phyloP scores from a whole-genome alignment of 1,140 invertebrate genomes.

The Hestina assimilis region DNA sequence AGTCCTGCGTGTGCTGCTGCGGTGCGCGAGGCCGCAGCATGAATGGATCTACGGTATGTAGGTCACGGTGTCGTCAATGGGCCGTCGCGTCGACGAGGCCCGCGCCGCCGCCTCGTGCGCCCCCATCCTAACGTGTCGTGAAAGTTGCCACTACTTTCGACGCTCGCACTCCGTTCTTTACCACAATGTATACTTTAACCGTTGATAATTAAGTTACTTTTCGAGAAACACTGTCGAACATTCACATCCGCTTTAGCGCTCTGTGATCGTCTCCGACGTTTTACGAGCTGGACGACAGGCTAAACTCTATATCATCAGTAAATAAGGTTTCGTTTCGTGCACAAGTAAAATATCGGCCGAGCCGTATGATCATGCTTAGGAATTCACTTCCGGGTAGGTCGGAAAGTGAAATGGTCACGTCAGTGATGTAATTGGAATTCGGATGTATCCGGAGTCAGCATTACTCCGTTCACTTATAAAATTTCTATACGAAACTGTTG shows the following conservation, averaged over 20 bases:
- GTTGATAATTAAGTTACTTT: conserved; percentile 64
- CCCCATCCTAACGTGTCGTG: conserved; percentile 68
- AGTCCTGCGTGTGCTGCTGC: conserved; percentile 54
- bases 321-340: conserved; percentile 42
- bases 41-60: conserved; percentile 72
- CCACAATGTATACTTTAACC: conserved; percentile 58
- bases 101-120: conserved; percentile 61
- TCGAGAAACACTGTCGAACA: conserved; percentile 45
- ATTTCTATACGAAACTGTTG: conserved; percentile 70
- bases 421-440: conserved; percentile 78
- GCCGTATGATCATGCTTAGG: conserved; percentile 74
- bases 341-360: conserved; percentile 48
- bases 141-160: conserved; percentile 76
- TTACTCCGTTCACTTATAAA: conserved; percentile 74
- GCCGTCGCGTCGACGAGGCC: conserved; percentile 60
- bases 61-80: conserved; percentile 76
- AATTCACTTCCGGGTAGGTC: conserved; percentile 78
- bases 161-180: conserved; percentile 32
- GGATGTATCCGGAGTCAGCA: conserved; percentile 75
- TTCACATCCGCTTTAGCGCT: conserved; percentile 74
- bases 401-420: conserved; percentile 78
- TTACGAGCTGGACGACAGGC: conserved; percentile 30
- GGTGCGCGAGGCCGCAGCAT: conserved; percentile 60
- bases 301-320: conserved; percentile 32
- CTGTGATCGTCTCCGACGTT: conserved; percentile 60